These are phyloP conservation scores for Drosophila kurseongensis DNA, from an alignment of 1,140 invertebrate genomes.

Conservation along the genomic window DNA sequence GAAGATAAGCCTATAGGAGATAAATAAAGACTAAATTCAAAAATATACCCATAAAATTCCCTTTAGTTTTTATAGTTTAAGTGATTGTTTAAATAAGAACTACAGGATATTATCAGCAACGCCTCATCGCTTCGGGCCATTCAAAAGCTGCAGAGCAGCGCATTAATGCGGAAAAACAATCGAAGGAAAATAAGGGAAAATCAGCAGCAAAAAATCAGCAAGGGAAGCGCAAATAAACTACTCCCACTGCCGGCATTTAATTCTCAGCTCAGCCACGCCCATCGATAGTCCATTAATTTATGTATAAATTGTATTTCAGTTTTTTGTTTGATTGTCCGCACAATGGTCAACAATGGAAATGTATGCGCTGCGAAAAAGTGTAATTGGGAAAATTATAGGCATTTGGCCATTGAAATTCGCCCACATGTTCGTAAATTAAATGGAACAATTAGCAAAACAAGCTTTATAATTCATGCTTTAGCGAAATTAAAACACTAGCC, in stretches of 20 bases:
- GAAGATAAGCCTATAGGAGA: too few species aligned
- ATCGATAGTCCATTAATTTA: conserved; percentile 47
- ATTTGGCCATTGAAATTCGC: conserved; percentile 3
- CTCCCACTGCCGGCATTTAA: conserved; percentile 12
- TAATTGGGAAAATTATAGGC: conserved; percentile 24
- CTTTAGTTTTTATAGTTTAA: not conserved
- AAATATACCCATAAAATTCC: not conserved
- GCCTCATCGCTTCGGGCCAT: not conserved
- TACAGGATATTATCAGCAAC: conserved; percentile 6
- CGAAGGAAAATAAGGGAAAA: conserved; percentile 29
- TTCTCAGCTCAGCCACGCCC: conserved; percentile 16
- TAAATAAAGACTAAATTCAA: not conserved
- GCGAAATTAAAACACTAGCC: conserved; percentile 2
- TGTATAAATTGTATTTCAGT: conserved; percentile 46
- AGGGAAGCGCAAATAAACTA: conserved; percentile 5
- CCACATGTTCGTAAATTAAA: conserved; percentile 15
- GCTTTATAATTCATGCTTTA: conserved; percentile 31
- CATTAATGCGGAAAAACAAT: conserved; percentile 59
- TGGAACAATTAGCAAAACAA: conserved; percentile 30
- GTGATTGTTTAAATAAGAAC: not conserved
- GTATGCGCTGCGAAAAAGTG: conserved; percentile 28
- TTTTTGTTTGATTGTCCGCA: conserved; percentile 27
- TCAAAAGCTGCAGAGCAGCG: conserved; percentile 4
- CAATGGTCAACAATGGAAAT: conserved; percentile 42
- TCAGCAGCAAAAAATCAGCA: conserved; percentile 17